Base-by-base conservation (phyloP, 2,888 invertebrate genomes). In the Acleris sparsana region DNA sequence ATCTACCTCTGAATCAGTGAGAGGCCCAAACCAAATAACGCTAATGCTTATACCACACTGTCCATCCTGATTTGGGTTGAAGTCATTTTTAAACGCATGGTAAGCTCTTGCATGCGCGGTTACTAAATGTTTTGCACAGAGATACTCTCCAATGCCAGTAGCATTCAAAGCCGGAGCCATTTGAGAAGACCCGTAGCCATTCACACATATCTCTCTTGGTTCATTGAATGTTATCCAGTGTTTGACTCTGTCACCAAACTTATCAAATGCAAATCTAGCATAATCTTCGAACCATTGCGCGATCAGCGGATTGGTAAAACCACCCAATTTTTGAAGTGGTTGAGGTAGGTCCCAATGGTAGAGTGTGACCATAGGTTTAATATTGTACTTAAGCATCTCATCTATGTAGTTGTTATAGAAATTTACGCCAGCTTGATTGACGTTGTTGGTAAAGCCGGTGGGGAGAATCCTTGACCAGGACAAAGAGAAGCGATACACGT, bases 401-500 rank as follows among this genome's bases (percentile, higher is more conserved):
- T 94, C 79, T 53, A 95, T 93, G 1, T 80, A 62, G 49, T 56
- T 62, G 69, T 93, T 93, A 78, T 95, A 95, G 79, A 94, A 94
- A 39, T 87, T 78, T 16, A 95, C 82, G 22, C 55, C 62, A 7
- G 62, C 55, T 51, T 62, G 49, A 25, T 62, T 62, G 25, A 93
- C 73, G 1, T 78, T 73, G 44, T 88, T 82, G 6, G 81, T 68
- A 49, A 83, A 82, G 17, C 93, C 94, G 60, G 84, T 87, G 0
- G 94, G 93, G 53, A 94, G 75, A 43, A 95, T 83, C 46, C 95
- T 79, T 0, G 93, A 73, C 95, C 95, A 95, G 1, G 93, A 87
- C 33, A 93, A 80, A 1, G 93, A 93, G 73, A 93, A 92, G 11
- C 93, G 78, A 73, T 92, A 91, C 59, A 83, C 82, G 61, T 89